These are phyloP conservation scores for Penaeus monodon DNA, from an alignment of 2,888 invertebrate genomes.

Conservation along the genomic window DNA sequence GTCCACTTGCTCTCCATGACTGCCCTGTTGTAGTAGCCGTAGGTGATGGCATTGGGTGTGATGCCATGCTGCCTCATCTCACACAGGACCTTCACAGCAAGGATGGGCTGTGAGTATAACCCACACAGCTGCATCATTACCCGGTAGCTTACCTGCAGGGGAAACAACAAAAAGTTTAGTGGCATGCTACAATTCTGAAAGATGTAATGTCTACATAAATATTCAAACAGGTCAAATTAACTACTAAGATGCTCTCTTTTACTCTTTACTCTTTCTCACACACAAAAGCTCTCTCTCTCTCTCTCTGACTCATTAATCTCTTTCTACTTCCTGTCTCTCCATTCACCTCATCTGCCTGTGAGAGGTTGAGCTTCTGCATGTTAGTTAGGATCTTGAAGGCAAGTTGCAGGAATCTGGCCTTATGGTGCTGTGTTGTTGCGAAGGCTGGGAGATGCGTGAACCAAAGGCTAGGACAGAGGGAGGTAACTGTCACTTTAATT, in stretches of 20 bases:
- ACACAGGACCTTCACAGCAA: conserved; percentile 84
- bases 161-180: not conserved
- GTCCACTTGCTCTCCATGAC: conserved; percentile 97
- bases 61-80: conserved; percentile 79
- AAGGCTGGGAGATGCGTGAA: conserved; percentile 94
- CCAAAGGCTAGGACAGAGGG: conserved; percentile 79
- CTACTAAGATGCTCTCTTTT: not conserved
- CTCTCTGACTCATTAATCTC: not conserved
- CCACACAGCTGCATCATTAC: conserved; percentile 99
- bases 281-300: too few relatives aligned
- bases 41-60: conserved; percentile 97
- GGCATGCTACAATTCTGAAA: not conserved
- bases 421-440: conserved; percentile 77
- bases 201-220: not conserved
- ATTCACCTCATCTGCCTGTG: conserved; percentile 87
- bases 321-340: not conserved
- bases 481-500: conserved; percentile 29
- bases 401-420: conserved; percentile 81
- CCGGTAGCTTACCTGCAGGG: conserved; percentile 87
- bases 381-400: conserved; percentile 90
- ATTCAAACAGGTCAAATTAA: not conserved
- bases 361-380: conserved; percentile 86
- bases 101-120: conserved; percentile 89
- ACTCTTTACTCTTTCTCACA: conserved; percentile 16
- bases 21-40: conserved; percentile 86